Evolutionary conservation across 1,140 invertebrate genomes (phyloP), one percentile per base, ranked within the genome.

Genomic region (Euborellia annulipes): DNA sequence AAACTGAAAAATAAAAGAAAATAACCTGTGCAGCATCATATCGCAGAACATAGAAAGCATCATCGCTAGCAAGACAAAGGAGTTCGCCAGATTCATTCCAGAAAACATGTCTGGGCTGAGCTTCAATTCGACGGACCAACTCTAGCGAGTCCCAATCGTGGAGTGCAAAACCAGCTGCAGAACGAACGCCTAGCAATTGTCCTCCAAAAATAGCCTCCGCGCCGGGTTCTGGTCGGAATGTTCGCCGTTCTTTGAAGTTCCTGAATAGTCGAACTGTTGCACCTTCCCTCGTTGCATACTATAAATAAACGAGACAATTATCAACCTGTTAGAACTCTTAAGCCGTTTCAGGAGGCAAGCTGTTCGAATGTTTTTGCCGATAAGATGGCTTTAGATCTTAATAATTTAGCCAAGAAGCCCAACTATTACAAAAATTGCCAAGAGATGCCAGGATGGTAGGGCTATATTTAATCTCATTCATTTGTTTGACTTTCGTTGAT

Each of bases 121-220:
- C 95, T 67, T 97, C 93, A 59, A 98, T 96, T 49, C 94, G 75
- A 49, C 96, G 74, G 9, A 99, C 72, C 2, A 99, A 67, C 50
- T 92, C 87, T 23, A 91, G 64, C 2, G 78, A 79, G 54, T 99
- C 93, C 96, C 96, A 98, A 59, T 98, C 95, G 58, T 94, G 98
- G 61, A 99, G 96, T 1, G 82, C 78, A 43, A 98, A 70, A 1
- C 92, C 92, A 41, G 86, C 86, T 2, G 86, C 81, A 0, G 93
- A 97, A 52, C 86, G 85, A 0, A 97, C 90, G 9, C 94, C 93
- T 19, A 99, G 68, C 63, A 98, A 75, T 62, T 76, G 82, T 6
- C 96, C 96, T 42, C 94, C 95, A 65, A 90, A 96, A 43, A 99
- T 97, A 44, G 81, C 82, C 68, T 97, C 92, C 38, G 89, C 89